phyloP scores from a whole-genome alignment of 2,113 vertebrate species.

The Sinocyclocheilus anophthalmus region DNA sequence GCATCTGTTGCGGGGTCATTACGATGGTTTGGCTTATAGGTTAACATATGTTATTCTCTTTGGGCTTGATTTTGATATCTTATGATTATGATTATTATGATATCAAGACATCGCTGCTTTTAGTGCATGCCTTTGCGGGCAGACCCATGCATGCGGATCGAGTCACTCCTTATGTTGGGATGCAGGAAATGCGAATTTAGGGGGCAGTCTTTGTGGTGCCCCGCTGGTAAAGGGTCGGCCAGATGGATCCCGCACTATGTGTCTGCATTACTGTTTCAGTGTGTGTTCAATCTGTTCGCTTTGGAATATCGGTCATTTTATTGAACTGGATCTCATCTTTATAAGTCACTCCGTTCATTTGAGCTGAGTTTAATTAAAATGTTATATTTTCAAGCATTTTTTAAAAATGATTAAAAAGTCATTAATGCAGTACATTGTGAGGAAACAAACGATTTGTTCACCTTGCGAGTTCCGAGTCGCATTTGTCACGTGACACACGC shows the following conservation, averaged over 20 bases:
- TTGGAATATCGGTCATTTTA: background rate
- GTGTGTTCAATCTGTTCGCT: conserved; percentile 46
- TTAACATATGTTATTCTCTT: conserved; percentile 4
- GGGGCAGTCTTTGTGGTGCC: conserved; percentile 50
- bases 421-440: background rate
- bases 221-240: conserved; percentile 31
- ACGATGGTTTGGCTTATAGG: background rate
- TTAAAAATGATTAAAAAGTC: background rate
- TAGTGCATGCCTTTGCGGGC: background rate
- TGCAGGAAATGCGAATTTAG: conserved; percentile 27
- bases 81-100: too few species aligned
- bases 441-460: background rate
- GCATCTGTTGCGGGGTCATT: background rate
- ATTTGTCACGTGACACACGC: background rate
- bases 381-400: background rate
- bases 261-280: conserved; percentile 26
- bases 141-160: background rate
- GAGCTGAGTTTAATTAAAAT: background rate
- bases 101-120: background rate
- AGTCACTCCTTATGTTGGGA: background rate
- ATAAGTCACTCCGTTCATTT: background rate
- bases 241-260: conserved; percentile 48
- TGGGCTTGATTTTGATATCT: conserved; percentile 4
- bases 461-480: background rate
- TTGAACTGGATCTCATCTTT: too few species aligned